phyloP scores from a whole-genome alignment of 2,113 vertebrate species.

The Leptobrachium leishanense region DNA sequence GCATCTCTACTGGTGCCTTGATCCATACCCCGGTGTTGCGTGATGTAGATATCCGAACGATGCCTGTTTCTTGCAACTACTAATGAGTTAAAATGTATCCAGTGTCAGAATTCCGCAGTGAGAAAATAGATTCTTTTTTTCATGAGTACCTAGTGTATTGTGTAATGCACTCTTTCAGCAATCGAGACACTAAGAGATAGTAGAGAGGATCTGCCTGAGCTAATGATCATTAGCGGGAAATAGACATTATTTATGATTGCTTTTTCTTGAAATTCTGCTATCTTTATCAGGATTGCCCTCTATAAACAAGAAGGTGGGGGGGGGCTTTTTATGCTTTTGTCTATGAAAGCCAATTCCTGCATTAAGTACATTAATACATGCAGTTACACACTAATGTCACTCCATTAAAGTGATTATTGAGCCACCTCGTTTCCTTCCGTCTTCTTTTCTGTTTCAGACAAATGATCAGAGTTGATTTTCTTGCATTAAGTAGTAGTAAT shows the following conservation, averaged over 20 bases:
- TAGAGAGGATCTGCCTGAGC: not conserved
- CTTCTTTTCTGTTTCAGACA: too few relatives aligned
- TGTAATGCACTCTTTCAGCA: conserved; percentile 1
- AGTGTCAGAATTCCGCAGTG: conserved; percentile 11
- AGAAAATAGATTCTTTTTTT: conserved; percentile 11
- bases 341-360: too few relatives aligned
- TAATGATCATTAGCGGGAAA: conserved; percentile 14
- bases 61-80: not conserved
- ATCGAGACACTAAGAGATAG: not conserved
- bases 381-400: too few relatives aligned
- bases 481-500: too few relatives aligned
- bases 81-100: conserved; percentile 34
- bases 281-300: not conserved
- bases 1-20: conserved; percentile 22
- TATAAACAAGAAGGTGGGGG: too few relatives aligned
- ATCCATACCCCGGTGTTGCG: conserved; percentile 1
- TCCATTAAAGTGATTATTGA: too few relatives aligned
- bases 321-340: too few relatives aligned
- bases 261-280: conserved; percentile 18
- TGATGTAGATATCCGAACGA: not conserved
- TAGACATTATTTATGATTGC: not conserved
- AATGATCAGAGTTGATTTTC: too few relatives aligned
- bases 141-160: not conserved
- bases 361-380: too few relatives aligned
- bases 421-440: too few relatives aligned